Conservation (phyloP, 2,797 vertebrate species). For the Myotis daubentonii region DNA sequence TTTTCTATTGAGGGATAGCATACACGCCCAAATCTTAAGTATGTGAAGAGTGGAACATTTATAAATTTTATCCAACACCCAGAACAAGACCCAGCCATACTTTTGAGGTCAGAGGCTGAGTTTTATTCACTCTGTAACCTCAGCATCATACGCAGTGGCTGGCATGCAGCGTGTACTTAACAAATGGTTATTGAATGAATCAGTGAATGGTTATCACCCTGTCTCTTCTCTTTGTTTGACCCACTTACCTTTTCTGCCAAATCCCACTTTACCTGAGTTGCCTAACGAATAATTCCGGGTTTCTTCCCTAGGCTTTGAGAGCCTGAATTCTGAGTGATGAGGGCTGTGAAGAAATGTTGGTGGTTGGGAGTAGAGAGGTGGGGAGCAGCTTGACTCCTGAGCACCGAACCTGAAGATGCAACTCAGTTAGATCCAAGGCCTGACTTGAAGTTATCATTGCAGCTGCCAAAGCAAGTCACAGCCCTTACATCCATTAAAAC, state of each 20-base stretch:
- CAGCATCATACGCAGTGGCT: neutral
- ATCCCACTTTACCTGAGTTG: neutral
- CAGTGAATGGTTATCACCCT: neutral
- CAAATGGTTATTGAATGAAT: neutral
- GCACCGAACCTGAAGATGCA: neutral
- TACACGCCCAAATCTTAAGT: neutral
- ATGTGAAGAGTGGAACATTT: neutral
- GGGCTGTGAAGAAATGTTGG: neutral
- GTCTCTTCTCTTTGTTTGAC: neutral
- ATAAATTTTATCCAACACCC: neutral
- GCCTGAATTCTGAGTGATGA: neutral
- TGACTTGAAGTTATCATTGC: neutral
- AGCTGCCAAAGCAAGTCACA: neutral
- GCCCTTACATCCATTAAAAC: neutral
- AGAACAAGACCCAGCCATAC: neutral
- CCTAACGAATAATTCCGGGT: neutral
- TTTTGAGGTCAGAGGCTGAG: neutral
- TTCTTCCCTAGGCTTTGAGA: neutral
- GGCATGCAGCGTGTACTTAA: neutral
- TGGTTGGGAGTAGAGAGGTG: accelerated
- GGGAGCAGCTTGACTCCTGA: neutral
- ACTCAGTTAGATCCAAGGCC: neutral
- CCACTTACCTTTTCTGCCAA: neutral
- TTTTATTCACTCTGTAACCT: neutral
- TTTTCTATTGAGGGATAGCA: neutral